Evolutionary conservation across 2,888 invertebrate species (phyloP).

Genomic region (Carterocephalus palaemon): DNA sequence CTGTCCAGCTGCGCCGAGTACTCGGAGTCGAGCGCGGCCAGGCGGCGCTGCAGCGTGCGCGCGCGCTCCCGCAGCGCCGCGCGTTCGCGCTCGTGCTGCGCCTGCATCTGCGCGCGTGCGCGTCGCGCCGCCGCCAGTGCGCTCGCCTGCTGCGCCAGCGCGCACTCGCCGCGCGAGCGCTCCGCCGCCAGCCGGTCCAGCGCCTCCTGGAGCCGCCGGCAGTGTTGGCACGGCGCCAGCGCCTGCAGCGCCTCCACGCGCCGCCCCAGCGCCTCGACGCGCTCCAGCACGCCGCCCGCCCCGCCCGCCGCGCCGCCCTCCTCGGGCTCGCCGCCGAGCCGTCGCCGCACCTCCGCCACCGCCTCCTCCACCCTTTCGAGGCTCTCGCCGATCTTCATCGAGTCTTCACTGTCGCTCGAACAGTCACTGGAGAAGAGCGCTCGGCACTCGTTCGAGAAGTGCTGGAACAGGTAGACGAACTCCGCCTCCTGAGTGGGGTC

Average conservation of each 20-base stretch:
- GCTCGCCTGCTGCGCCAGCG: conserved; percentile 64
- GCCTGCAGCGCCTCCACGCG: conserved; percentile 72
- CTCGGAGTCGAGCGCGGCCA: conserved; percentile 88
- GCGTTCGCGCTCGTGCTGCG: conserved; percentile 78
- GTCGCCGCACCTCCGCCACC: conserved; percentile 62
- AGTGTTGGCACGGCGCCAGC: conserved; percentile 73
- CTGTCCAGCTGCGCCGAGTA: conserved; percentile 90
- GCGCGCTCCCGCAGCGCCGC: conserved; percentile 83
- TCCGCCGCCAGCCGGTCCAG: conserved; percentile 67
- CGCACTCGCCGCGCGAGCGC: conserved; percentile 61
- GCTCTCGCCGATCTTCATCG: conserved; percentile 76
- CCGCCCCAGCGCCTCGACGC: conserved; percentile 66
- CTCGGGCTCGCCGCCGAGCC: conserved; percentile 45
- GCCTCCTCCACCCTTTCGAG: conserved; percentile 73
- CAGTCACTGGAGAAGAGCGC: conserved; percentile 79
- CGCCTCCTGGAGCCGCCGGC: conserved; percentile 75
- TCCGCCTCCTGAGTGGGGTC: conserved; percentile 82
- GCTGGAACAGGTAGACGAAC: conserved; percentile 82
- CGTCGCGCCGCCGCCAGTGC: conserved; percentile 68
- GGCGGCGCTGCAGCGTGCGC: conserved; percentile 83
- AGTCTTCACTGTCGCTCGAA: conserved; percentile 77
- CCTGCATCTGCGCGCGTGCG: conserved; percentile 63
- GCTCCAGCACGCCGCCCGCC: conserved; percentile 41
- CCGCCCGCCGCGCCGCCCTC: conserved; percentile 25
- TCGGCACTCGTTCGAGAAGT: conserved; percentile 81